Evolutionary conservation across 2,888 invertebrate genomes (phyloP), one percentile per base, ranked within the genome.

Genomic region (Hypercompe scribonia): DNA sequence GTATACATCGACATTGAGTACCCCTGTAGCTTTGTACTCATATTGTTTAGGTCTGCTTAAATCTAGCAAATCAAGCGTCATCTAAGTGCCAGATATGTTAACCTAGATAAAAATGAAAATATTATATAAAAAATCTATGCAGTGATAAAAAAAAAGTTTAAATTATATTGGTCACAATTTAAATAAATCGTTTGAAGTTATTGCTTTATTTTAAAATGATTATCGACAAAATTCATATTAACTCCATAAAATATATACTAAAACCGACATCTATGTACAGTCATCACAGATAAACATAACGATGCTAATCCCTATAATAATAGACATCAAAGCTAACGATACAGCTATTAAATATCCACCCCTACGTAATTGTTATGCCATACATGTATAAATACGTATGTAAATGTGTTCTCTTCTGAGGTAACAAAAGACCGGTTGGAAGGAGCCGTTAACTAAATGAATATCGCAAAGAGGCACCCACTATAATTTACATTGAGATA

Each of bases 371-470:
- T 80, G 79, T 70, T 75, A 71, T 70, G 73, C 46, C 21, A 65
- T 71, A 77, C 71, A 69, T 74, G 74, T 36, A 34, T 64, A 71
- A 70, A 67, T 74, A 74, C 21, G 61, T 65, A 72, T 65, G 68
- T 82, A 88, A 92, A 91, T 91, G 87, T 91, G 91, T 90, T 89
- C 87, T 82, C 87, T 84, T 79, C 73, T 84, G 86, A 90, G 88
- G 89, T 90, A 90, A 91, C 92, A 91, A 92, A 90, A 90, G 90
- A 86, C 86, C 87, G 87, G 83, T 89, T 86, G 80, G 81, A 81
- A 85, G 88, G 86, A 89, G 86, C 89, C 86, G 87, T 87, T 88
- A 87, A 78, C 82, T 88, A 87, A 89, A 87, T 89, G 90, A 92
- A 91, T 90, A 91, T 89, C 86, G 88, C 84, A 80, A 81, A 85